Evolutionary conservation across 2,888 invertebrate genomes (phyloP), one percentile per base, ranked within the genome.

Genomic region (Nasonovia ribisnigri): DNA sequence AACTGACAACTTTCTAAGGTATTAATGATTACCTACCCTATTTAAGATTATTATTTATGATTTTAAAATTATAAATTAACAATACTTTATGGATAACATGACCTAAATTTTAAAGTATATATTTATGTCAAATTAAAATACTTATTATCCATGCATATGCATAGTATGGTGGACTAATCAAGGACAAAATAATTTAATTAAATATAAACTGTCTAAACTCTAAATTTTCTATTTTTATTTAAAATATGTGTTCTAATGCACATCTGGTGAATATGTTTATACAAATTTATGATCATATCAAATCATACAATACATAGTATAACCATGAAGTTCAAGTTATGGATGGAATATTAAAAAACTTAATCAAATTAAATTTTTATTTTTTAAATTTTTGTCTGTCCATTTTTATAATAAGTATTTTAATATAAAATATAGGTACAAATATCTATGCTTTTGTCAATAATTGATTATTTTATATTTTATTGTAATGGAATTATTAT

Each of bases 381-480:
- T 91, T 91, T 91, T 36, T 57, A 84, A 10, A 84, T 77, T 48
- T 67, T n/a, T 91, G 24, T 91, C 86, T 91, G 54, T 43, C 54
- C 43, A 54, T 57, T 91, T 84, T 91, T 54, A 84, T 91, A 86
- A 57, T 57, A 46, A 57, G 84, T 91, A 91, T 91, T 91, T 84
- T 54, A 84, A 84, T 84, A 54, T 43, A 54, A 43, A 91, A 84
- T 91, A 51, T 51, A 87, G 10, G 20, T 86, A 51, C 48, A 67
- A 90, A 67, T 46, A 84, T 91, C 24, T 42, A 91, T 29, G 51
- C 42, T 84, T 91, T 90, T 91, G 36, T 84, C 84, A 48, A 67
- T 48, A 24, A 67, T 20, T 60, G 16, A 77, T 77, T 77, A 29
- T 57, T 57, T 57, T 42, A 57, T 57, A 43, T 88, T 57, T 88